These are phyloP conservation scores for Octodon degus DNA, from an alignment of 2,113 vertebrate species.

Conservation along the genomic window DNA sequence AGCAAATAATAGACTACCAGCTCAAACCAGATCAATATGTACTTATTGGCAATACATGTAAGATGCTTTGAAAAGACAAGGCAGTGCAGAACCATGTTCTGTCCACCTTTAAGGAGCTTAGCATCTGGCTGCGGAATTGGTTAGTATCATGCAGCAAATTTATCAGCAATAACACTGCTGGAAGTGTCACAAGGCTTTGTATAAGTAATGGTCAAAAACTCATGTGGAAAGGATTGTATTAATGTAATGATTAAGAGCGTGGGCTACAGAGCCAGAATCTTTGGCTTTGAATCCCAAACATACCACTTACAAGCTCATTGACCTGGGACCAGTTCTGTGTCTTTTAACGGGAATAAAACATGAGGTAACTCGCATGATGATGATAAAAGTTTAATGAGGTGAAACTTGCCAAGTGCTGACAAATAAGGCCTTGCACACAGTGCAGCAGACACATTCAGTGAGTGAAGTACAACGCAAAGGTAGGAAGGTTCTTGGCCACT, in stretches of 20 bases:
- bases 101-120: background rate
- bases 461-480: background rate
- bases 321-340: background rate
- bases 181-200: fast-evolving
- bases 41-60: background rate
- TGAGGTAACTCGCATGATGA: background rate
- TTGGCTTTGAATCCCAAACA: background rate
- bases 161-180: background rate
- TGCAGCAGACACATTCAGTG: background rate
- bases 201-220: background rate
- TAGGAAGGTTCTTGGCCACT: background rate
- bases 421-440: background rate
- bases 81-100: too few relatives aligned
- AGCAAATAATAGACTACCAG: constrained; percentile 41
- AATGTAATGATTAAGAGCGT: background rate
- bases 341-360: background rate
- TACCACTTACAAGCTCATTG: background rate
- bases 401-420: constrained; percentile 3
- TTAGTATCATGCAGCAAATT: fast-evolving
- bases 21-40: constrained; percentile 66
- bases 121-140: background rate
- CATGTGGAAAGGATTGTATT: fast-evolving
- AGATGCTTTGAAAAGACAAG: background rate
- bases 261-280: background rate
- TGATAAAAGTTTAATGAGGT: background rate